Base-by-base conservation (phyloP, 2,113 vertebrate species). In the rat (Rattus norvegicus) region DNA sequence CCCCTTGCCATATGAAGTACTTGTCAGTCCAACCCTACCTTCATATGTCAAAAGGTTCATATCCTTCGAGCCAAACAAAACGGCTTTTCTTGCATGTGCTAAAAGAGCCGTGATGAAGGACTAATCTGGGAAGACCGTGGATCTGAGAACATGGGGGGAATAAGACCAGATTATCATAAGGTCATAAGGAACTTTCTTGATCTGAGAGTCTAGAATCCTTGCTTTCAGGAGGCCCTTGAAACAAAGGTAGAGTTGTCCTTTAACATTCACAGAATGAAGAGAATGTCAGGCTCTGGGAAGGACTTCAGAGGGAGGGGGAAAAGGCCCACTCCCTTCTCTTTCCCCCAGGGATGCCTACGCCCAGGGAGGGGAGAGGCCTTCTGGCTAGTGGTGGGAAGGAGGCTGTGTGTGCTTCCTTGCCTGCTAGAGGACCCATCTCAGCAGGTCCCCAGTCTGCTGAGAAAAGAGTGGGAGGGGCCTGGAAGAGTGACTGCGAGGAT, bases 211-310 rank as follows among this genome's bases (percentile, higher is more conserved):
- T 19, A 43, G 52, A 67, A 47, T 10, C 10, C 39, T 63, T n/a
- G 24, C 4, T 36, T 84, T 93, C 67, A 39, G 0, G 30, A 77
- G 47, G 24, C 28, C 80, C 75, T 54, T 52, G 47, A 92, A 86
- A 67, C 26, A 54, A 70, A 81, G 80, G 70, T 93, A 33, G 92
- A 73, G 9, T 28, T 90, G 83, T 77, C 69, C 76, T 92, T 93
- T 63, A 95, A 89, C 72, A 91, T 77, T 88, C 91, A 95, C 49
- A 97, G 85, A 97, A 96, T 92, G 96, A 85, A 96, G 86, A 97
- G 94, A 95, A 97, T 95, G 76, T 96, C 67, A 49, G 95, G 39
- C n/a, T 54, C 88, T 83, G 95, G 94, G 92, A 97, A 96, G 69
- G 54, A 91, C 94, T 95, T 97, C 95, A 84, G 93, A 97, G 94